These are phyloP conservation scores for Caenorhabditis sp. DNA, from an alignment of 2,888 invertebrate species.

Conservation along the genomic window DNA sequence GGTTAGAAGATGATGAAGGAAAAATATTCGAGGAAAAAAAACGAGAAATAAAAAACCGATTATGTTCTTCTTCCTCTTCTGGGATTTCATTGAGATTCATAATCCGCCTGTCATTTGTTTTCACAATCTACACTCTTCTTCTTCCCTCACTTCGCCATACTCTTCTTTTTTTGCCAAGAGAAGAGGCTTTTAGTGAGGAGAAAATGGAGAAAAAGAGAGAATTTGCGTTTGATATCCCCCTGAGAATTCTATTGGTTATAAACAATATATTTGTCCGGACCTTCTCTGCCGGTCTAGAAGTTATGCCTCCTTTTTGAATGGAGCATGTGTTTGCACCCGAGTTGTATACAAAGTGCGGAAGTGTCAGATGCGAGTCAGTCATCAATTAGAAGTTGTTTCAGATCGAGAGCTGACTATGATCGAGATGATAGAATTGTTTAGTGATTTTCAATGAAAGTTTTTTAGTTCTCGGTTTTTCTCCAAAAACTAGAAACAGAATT, in stretches of 20 bases:
- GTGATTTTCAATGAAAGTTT: neutral
- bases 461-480: too few species aligned
- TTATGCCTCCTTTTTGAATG: neutral
- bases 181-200: constrained; percentile 31
- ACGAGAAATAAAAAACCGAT: constrained; percentile 36
- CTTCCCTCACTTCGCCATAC: neutral
- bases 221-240: constrained; percentile 46
- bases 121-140: neutral
- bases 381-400: neutral
- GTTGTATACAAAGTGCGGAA: constrained; percentile 6
- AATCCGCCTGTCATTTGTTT: constrained; percentile 43
- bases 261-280: constrained; percentile 41
- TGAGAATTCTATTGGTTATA: constrained; percentile 43
- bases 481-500: too few species aligned
- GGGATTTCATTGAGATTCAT: constrained; percentile 40
- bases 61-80: constrained; percentile 20
- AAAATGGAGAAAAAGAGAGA: constrained; percentile 26
- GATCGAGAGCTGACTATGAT: neutral
- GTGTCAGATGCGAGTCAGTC: neutral
- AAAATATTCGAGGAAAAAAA: neutral
- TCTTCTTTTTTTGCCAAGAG: constrained; percentile 4
- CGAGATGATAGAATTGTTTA: too few species aligned
- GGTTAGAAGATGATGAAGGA: too few species aligned
- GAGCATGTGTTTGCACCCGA: constrained; percentile 26
- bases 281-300: neutral